Evolutionary conservation across 2,797 vertebrate genomes (phyloP), one percentile per base, ranked within the genome.

Genomic region (Spheniscus humboldti): DNA sequence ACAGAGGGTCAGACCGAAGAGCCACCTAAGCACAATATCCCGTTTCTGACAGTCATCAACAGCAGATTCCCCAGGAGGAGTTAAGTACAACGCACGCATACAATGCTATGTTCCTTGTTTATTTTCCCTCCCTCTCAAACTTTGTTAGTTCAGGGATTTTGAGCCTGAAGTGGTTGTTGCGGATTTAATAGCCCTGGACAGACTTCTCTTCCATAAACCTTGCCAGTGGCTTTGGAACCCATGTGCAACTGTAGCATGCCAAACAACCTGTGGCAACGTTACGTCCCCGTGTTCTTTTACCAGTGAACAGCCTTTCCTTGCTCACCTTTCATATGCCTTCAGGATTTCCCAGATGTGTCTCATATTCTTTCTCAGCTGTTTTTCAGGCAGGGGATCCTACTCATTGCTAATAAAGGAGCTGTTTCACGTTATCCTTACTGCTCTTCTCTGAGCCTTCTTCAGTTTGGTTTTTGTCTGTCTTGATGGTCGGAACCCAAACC

Each of bases 231-330:
- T 81, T 57, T 81, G 79, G n/a, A 77, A 75, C 25, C 6, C 53
- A 50, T 0, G 0, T 57, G 55, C n/a, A 78, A 15, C 4, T 64
- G 85, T 3, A 43, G 56, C 20, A 73, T 6, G 22, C 67, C n/a
- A 41, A n/a, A 17, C 28, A 73, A 37, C 39, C 27, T 5, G 30
- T n/a, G 43, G 23, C 71, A 81, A 73, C 0, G 0, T 48, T 47
- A 48, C 16, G n/a, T n/a, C 55, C 66, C 31, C 37, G 37, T 0
- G 0, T 16, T 68, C 48, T 30, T n/a, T 24, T 33, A 41, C 9
- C 39, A 59, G 68, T 28, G 8, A 74, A 57, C 19, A 30, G 68
- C 28, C 39, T 15, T 57, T 83, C 52, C 72, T 35, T 43, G 37
- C 64, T 82, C 63, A 53, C 27, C 18, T 60, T 62, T 31, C 57